Evolutionary conservation across 2,797 vertebrate species (phyloP).

Genomic region (Macrochelys suwanniensis): DNA sequence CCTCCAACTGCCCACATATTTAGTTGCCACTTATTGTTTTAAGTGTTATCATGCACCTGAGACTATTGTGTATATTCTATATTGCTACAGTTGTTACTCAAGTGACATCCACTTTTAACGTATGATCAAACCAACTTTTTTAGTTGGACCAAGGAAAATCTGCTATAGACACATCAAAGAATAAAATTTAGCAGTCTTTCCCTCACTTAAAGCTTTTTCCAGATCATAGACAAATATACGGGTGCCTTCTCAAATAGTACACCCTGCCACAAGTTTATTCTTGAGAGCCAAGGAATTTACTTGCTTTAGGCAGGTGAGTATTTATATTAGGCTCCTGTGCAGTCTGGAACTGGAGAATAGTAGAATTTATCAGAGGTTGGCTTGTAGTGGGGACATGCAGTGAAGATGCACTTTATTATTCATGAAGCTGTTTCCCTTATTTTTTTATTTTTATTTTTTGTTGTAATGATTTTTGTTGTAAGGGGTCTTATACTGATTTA

Average conservation of each 20-base stretch:
- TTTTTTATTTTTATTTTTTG: conserved; percentile 56
- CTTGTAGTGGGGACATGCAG: neutral
- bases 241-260: conserved; percentile 25
- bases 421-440: conserved; percentile 19
- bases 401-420: conserved; percentile 44
- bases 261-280: conserved; percentile 1
- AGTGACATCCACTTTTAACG: neutral
- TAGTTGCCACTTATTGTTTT: conserved; percentile 10
- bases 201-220: conserved; percentile 14
- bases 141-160: neutral
- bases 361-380: neutral
- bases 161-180: neutral
- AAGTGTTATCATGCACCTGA: neutral
- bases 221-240: neutral
- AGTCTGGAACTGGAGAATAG: neutral
- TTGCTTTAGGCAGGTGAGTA: conserved; percentile 50
- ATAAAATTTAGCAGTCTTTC: neutral
- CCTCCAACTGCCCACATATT: neutral
- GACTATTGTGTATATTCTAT: rapidly evolving
- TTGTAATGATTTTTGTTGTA: conserved; percentile 76
- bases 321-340: neutral
- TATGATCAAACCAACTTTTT: conserved; percentile 29
- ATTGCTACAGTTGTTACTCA: conserved; percentile 17
- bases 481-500: conserved; percentile 69
- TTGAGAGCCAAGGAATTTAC: neutral